Percentiles rank a stretch among this genome's conserved stretches.
phyloP scores from a whole-genome alignment of 2,113 vertebrate species.

The Addax nasomaculatus region DNA sequence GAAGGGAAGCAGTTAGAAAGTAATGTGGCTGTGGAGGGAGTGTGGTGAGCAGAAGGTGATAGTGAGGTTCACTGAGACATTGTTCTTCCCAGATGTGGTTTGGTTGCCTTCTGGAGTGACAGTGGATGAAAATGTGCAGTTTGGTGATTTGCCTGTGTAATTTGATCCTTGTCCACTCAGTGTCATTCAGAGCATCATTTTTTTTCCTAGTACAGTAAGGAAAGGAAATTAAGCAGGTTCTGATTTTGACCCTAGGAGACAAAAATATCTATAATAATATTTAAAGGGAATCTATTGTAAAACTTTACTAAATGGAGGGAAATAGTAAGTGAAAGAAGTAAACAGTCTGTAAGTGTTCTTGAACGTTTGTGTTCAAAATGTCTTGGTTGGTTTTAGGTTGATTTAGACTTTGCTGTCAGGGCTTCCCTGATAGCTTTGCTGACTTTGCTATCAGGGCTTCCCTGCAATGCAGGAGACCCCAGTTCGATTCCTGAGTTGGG shows the following conservation, averaged over 20 bases:
- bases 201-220: neutral
- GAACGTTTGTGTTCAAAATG: neutral
- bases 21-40: neutral
- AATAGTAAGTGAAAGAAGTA: neutral
- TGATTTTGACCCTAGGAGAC: neutral
- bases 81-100: neutral
- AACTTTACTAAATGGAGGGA: neutral
- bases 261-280: conserved; percentile 9
- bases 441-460: neutral
- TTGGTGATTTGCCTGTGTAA: neutral
- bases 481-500: neutral
- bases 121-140: neutral
- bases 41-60: neutral
- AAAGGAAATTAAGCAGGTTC: neutral
- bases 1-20: neutral
- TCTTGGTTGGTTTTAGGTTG: neutral
- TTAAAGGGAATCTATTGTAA: conserved; percentile 1
- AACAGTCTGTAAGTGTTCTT: neutral
- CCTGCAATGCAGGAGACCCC: neutral
- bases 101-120: neutral
- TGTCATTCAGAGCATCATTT: neutral
- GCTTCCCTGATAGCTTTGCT: neutral
- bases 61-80: neutral
- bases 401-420: neutral
- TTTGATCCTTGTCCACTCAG: neutral